These are phyloP conservation scores for Drosophila pandora DNA, from an alignment of 1,140 invertebrate species.

Conservation along the genomic window DNA sequence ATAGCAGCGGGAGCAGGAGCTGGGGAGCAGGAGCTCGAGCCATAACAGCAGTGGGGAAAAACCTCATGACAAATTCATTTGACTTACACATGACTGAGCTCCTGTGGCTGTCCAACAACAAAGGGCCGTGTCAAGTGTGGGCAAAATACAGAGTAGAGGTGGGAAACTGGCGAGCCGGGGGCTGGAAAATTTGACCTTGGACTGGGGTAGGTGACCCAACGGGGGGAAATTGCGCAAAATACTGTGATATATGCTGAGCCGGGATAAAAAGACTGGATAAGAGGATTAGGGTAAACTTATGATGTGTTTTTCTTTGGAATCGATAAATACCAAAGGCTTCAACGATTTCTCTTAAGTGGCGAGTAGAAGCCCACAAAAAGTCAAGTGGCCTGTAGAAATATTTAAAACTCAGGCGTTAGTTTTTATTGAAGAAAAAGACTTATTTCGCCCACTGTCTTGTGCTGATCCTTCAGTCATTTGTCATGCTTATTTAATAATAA, in stretches of 20 bases:
- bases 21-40: slow-evolving; percentile 19
- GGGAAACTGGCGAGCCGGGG: slow-evolving; percentile 3
- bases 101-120: slow-evolving; percentile 49
- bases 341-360: slow-evolving; percentile 25
- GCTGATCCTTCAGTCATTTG: slow-evolving; percentile 41
- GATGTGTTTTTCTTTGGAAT: slow-evolving; percentile 37
- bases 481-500: slow-evolving; percentile 63
- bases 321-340: slow-evolving; percentile 44
- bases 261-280: slow-evolving; percentile 43
- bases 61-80: slow-evolving; percentile 76
- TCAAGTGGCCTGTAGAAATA: no score
- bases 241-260: slow-evolving; percentile 40
- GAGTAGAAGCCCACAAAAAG: no score
- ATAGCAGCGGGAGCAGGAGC: slow-evolving; percentile 10
- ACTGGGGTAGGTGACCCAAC: slow-evolving; percentile 37
- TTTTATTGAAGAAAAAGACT: not conserved
- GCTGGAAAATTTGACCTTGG: slow-evolving; percentile 42
- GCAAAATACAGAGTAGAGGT: slow-evolving; percentile 7
- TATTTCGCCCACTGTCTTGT: not conserved
- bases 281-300: slow-evolving; percentile 40
- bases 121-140: slow-evolving; percentile 23
- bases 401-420: not conserved
- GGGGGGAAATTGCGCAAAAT: slow-evolving; percentile 35
- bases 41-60: slow-evolving; percentile 55
- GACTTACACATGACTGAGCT: slow-evolving; percentile 63